Evolutionary conservation across 2,113 vertebrate genomes (phyloP), one percentile per base, ranked within the genome.

Genomic region (Anoplopoma fimbria): DNA sequence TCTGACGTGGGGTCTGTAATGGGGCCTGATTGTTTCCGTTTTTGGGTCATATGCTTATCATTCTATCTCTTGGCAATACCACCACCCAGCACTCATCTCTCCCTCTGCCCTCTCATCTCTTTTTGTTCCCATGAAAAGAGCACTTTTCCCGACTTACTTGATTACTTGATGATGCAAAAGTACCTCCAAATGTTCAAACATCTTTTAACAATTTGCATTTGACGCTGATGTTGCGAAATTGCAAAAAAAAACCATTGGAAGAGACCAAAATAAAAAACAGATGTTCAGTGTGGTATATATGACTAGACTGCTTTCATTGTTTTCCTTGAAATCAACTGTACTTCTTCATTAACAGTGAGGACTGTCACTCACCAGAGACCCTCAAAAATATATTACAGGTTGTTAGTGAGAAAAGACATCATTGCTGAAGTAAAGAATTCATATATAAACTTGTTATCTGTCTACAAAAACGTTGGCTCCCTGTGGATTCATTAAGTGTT

Each of bases 1-100:
- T 89, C 86, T 93, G 94, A 95, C 93, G 91, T 94, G 19, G 61
- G 88, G 75, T 77, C 91, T 90, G 84, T 94, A 93, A 94, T 92
- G 73, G 75, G 76, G 87, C 36, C 90, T 92, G 84, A 90, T 93
- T 88, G 75, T 90, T 92, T 91, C 91, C 89, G 90, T 55, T 94
- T n/a, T 88, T 92, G 85, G 78, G 71, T 92, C 88, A 91, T 83
- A 81, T 86, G 77, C 49, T 90, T 94, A 95, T 94, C 93, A 23
- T 36, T 70, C 12, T 77, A 93, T 92, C 91, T 87, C 73, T 69
- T 61, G 53, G 62, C 86, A 82, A 38, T 67, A 88, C 77, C 83
- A 85, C 92, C 93, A 91, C 90, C 92, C 93, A 87, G 69, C 58
- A 15, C 84, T 67, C 63, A 21, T 81, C 60, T 40, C 57, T 38